Evolutionary conservation across 2,888 invertebrate genomes (phyloP).

Genomic region (Mimas tiliae): DNA sequence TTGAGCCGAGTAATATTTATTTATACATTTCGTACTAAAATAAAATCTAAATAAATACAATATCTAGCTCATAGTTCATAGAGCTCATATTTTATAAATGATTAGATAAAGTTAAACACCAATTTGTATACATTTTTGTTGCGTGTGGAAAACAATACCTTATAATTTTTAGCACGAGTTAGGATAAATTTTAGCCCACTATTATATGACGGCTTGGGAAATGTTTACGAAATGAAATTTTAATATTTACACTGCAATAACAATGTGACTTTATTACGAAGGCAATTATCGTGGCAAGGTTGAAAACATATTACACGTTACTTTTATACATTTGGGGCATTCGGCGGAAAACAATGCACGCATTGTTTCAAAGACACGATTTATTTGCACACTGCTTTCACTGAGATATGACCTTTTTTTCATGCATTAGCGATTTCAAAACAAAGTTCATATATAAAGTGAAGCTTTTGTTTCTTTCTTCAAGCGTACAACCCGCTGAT

Average conservation of each 20-base stretch:
- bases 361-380: constrained; percentile 74
- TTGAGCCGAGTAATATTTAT: background rate
- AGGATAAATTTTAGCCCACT: background rate
- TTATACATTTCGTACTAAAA: background rate
- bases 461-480: constrained; percentile 55
- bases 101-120: constrained; percentile 4
- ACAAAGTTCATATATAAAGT: constrained; percentile 68
- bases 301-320: constrained; percentile 51
- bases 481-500: background rate
- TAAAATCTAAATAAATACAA: background rate
- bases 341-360: constrained; percentile 76
- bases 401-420: constrained; percentile 72
- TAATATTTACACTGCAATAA: constrained; percentile 16
- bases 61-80: too few species aligned
- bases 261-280: constrained; percentile 37
- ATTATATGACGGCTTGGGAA: background rate
- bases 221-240: background rate
- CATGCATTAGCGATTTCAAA: constrained; percentile 58
- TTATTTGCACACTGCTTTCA: constrained; percentile 73
- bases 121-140: constrained; percentile 16
- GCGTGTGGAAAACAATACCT: constrained; percentile 13
- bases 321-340: constrained; percentile 59
- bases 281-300: constrained; percentile 46
- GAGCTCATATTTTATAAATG: constrained; percentile 10
- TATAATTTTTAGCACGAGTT: background rate